Base-by-base conservation (phyloP, 2,113 vertebrate species). In the Pelusios castaneus region DNA sequence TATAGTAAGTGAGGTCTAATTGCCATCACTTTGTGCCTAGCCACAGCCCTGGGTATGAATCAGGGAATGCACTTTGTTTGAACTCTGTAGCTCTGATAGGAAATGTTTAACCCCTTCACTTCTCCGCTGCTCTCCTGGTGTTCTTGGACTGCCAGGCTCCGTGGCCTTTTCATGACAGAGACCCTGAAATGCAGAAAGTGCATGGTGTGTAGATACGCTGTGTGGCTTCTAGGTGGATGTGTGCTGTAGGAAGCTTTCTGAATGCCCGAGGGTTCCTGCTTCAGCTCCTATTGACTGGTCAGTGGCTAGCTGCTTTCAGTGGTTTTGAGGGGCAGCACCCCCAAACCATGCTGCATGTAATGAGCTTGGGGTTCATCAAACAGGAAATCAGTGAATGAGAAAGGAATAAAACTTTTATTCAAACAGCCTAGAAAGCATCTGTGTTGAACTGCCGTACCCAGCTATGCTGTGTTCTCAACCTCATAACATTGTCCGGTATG, bases 121-220 rank as follows among this genome's bases (percentile, higher is more conserved):
- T 16, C 0, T 49, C 31, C 29, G 31, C 0, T 0, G 12, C 2
- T 70, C 60, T 43, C 6, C 83, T 14, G 45, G 11, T 0, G 0
- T 2, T 0, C 67, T 9, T 24, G 22, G 2, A 22, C 73, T 75
- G 22, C 24, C n/a, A 73, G 70, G 38, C 22, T 73, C 6, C 2
- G 1, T 45, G 73, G 41, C 41, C 73, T 43, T 45, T 76, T 76
- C 73, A 3, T 5, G 24, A 24, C 38, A 76, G 41, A 45, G 63
- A 70, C 63, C 63, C n/a, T 38, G 60, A 70, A 38, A 38, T 34
- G 5, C n/a, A 34, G 17, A 34, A 34, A 52, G 51, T 52, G 51
- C 19, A 4, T 27, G 43, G 3, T 5, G 56, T n/a, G 82, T 43
- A 41, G 47, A 0, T 0, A 83, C 56, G 6, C 43, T 84, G 11